Percentiles rank a stretch among this genome's conserved stretches.
Evolutionary conservation across 2,888 invertebrate species (phyloP).

Genomic region (Dryocosmus kuriphilus): DNA sequence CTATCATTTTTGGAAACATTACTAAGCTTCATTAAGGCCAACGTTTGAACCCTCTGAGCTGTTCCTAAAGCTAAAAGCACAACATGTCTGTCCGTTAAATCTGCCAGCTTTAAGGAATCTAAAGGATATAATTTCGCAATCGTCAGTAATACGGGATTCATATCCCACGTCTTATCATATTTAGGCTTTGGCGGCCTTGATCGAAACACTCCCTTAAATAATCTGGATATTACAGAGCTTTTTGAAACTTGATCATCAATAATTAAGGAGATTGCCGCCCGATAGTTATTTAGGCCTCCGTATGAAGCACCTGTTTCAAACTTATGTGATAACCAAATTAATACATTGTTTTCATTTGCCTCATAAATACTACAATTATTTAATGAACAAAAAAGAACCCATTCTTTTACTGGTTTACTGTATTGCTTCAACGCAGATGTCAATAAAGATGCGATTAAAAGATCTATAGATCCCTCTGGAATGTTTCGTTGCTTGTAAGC

Average conservation of each 20-base stretch:
- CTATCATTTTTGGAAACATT: not conserved
- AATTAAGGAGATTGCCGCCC: slow-evolving; percentile 46
- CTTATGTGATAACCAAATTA: too few relatives aligned
- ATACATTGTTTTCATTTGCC: too few relatives aligned
- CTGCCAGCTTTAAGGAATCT: not conserved
- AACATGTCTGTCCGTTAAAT: slow-evolving; percentile 40
- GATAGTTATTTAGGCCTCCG: slow-evolving; percentile 44
- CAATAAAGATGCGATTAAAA: too few relatives aligned
- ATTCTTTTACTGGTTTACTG: too few relatives aligned
- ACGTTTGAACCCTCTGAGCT: slow-evolving; percentile 47
- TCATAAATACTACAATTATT: too few relatives aligned
- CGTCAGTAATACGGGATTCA: too few relatives aligned
- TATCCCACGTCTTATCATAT: too few relatives aligned
- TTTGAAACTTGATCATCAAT: slow-evolving; percentile 29
- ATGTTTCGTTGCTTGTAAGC: too few relatives aligned
- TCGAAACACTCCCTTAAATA: slow-evolving; percentile 41
- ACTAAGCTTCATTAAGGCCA: slow-evolving; percentile 45
- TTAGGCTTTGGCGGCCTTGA: not conserved
- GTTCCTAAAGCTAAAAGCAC: slow-evolving; percentile 44
- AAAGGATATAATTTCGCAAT: too few relatives aligned
- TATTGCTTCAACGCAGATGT: too few relatives aligned
- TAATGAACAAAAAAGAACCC: too few relatives aligned
- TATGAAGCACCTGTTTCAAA: slow-evolving; percentile 42
- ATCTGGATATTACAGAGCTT: slow-evolving; percentile 36
- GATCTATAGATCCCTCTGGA: too few relatives aligned